phyloP scores from a whole-genome alignment of 2,113 vertebrate genomes.

The Talpa occidentalis region DNA sequence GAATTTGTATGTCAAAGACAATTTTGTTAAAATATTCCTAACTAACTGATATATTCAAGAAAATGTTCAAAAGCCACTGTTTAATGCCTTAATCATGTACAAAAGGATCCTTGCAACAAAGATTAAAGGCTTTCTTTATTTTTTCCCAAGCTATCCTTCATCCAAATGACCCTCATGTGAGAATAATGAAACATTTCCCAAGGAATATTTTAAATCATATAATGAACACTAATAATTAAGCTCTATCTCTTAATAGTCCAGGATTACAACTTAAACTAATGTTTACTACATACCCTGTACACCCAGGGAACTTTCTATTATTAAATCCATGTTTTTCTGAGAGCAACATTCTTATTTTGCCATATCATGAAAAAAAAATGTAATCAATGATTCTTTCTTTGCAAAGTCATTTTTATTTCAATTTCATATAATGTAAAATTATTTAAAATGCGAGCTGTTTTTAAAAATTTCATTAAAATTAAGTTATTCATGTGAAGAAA shows the following conservation, averaged over 20 bases:
- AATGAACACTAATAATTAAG: neutral
- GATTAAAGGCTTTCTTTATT: neutral
- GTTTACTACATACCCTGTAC: neutral
- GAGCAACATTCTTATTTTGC: neutral
- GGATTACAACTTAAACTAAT: neutral
- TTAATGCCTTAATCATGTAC: neutral
- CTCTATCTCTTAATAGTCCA: neutral
- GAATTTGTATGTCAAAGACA: neutral
- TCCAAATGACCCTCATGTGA: neutral
- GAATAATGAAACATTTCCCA: neutral
- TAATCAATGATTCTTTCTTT: neutral
- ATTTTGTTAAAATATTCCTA: neutral
- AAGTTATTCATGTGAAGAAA: neutral
- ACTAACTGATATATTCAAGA: neutral
- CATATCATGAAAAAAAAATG: neutral
- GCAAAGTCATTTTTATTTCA: neutral
- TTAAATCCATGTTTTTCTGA: neutral
- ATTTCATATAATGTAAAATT: conserved; percentile 10
- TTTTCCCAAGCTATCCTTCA: neutral
- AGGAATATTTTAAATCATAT: neutral
- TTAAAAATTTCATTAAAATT: neutral
- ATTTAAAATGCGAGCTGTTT: neutral
- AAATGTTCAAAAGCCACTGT: neutral
- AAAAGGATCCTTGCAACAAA: neutral
- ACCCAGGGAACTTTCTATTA: neutral